phyloP scores from a whole-genome alignment of 2,797 vertebrate genomes.

The Epinephelus coioides region DNA sequence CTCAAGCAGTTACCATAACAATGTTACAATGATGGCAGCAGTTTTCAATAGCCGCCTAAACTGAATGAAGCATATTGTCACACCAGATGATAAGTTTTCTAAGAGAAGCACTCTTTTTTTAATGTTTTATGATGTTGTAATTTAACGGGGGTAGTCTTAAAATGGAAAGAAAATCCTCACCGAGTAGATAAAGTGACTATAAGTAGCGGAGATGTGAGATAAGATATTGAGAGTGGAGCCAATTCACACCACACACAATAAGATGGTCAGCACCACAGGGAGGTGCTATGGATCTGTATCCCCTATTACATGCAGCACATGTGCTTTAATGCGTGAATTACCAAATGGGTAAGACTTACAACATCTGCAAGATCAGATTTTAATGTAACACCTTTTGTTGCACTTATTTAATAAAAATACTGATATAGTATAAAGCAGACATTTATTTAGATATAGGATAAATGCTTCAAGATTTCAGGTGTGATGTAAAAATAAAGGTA shows the following conservation, averaged over 20 bases:
- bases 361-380: conserved; percentile 40
- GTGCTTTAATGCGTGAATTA: conserved; percentile 53
- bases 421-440: background rate
- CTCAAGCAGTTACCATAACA: conserved; percentile 84
- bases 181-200: conserved; percentile 73
- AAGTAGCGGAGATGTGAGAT: conserved; percentile 69
- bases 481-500: background rate
- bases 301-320: conserved; percentile 64
- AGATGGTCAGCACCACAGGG: conserved; percentile 83
- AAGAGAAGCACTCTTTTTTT: conserved; percentile 69
- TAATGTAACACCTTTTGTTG: conserved; percentile 11
- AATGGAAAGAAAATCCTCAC: conserved; percentile 74
- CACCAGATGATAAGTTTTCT: conserved; percentile 77
- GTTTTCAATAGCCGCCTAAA: conserved; percentile 81
- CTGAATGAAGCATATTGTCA: conserved; percentile 82
- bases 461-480: background rate
- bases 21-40: conserved; percentile 83
- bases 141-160: conserved; percentile 72
- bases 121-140: conserved; percentile 79
- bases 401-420: conserved; percentile 15
- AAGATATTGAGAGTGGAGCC: conserved; percentile 73
- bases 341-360: conserved; percentile 52
- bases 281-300: conserved; percentile 85
- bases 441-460: background rate
- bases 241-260: conserved; percentile 72